Percentiles rank a stretch among this genome's conserved stretches.
Evolutionary conservation across 1,140 invertebrate species (phyloP).

Genomic region (Helicorthomorpha holstii): DNA sequence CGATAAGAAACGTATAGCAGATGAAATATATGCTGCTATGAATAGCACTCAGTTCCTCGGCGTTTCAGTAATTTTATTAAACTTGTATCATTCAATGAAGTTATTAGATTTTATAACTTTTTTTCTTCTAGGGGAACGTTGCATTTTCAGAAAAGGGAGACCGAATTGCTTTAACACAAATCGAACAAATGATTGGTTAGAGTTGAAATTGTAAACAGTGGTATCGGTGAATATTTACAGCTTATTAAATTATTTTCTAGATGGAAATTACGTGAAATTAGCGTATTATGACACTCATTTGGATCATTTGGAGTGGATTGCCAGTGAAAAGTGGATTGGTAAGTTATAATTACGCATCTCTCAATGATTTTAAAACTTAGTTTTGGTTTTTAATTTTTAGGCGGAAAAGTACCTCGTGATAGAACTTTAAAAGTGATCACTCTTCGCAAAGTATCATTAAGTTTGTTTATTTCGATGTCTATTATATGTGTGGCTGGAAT

Average conservation of each 20-base stretch:
- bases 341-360: slow-evolving; percentile 15
- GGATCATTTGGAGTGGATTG: slow-evolving; percentile 86
- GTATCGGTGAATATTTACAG: not conserved
- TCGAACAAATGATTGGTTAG: slow-evolving; percentile 72
- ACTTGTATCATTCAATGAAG: not conserved
- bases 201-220: not conserved
- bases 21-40: slow-evolving; percentile 91
- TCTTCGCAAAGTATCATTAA: slow-evolving; percentile 64
- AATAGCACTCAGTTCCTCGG: slow-evolving; percentile 94
- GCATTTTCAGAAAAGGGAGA: slow-evolving; percentile 89
- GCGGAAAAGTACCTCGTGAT: slow-evolving; percentile 74
- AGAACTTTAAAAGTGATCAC: slow-evolving; percentile 71
- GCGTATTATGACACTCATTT: slow-evolving; percentile 91
- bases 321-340: slow-evolving; percentile 77
- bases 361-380: slow-evolving; percentile 1
- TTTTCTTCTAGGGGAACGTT: slow-evolving; percentile 55
- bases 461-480: slow-evolving; percentile 80
- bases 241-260: slow-evolving; percentile 22
- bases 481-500: slow-evolving; percentile 71
- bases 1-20: slow-evolving; percentile 80
- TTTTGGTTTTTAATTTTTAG: slow-evolving; percentile 19
- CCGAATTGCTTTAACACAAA: slow-evolving; percentile 93
- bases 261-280: slow-evolving; percentile 86
- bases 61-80: slow-evolving; percentile 62
- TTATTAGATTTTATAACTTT: slow-evolving; percentile 9